phyloP scores from a whole-genome alignment of 2,797 vertebrate genomes.

The Ptychadena robeensis region DNA sequence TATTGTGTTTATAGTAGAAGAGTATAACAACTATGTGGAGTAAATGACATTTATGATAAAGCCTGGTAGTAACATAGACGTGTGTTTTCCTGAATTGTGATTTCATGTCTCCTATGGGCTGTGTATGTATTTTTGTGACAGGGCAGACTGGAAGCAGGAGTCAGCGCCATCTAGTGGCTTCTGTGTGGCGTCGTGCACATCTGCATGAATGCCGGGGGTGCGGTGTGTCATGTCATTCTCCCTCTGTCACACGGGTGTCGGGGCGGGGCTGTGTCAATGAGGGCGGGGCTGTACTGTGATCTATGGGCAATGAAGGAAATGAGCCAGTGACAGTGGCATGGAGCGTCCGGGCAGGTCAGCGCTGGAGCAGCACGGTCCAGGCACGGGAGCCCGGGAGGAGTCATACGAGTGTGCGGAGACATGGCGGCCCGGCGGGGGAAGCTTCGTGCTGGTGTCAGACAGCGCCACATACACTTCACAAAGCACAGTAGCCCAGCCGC shows the following conservation, averaged over 20 bases:
- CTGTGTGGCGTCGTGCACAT: not conserved
- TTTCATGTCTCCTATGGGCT: no score
- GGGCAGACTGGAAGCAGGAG: not conserved
- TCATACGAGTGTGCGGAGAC: not conserved
- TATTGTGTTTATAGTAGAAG: no score
- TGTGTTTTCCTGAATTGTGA: no score
- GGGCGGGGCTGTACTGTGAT: not conserved
- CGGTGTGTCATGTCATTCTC: not conserved
- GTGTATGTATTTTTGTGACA: no score
- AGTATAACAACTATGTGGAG: no score
- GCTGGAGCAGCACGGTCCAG: constrained; percentile 6
- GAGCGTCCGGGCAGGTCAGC: constrained; percentile 4
- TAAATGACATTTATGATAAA: no score
- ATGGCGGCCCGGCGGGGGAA: not conserved
- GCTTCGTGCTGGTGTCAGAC: not conserved
- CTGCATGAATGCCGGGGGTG: not conserved
- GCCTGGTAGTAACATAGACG: no score
- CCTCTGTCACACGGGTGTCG: not conserved
- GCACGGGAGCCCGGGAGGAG: not conserved
- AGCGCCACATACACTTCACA: not conserved
- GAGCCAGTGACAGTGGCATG: constrained; percentile 38
- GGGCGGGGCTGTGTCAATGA: not conserved
- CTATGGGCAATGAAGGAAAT: not conserved
- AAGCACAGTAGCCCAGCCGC: not conserved
- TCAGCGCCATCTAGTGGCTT: not conserved